These are phyloP conservation scores for Mola mola DNA, from an alignment of 2,113 vertebrate genomes.

Conservation along the genomic window DNA sequence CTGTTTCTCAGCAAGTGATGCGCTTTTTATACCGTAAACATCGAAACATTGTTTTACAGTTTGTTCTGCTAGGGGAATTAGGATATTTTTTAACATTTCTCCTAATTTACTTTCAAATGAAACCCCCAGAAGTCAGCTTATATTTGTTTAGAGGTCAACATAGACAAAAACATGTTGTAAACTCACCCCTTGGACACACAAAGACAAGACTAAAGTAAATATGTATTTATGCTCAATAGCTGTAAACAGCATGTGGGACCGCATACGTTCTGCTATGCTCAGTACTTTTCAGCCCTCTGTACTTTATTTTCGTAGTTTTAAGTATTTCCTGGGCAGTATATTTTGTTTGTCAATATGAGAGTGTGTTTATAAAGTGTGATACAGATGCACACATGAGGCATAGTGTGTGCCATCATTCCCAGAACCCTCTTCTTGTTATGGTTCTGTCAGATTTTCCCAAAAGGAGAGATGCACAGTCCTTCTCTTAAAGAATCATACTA, in stretches of 20 bases:
- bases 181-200: neutral
- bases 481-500: neutral
- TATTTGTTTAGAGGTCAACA: neutral
- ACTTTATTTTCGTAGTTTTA: neutral
- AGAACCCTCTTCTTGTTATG: neutral
- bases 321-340: slow-evolving; percentile 19
- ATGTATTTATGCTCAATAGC: neutral
- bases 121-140: neutral
- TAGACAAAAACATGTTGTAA: slow-evolving; percentile 15
- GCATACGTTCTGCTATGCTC: neutral
- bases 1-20: too few species aligned
- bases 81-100: too few species aligned
- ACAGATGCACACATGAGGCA: neutral
- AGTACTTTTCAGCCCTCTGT: neutral
- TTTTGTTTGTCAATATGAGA: neutral
- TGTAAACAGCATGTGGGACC: slow-evolving; percentile 8
- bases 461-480: neutral
- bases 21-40: too few species aligned
- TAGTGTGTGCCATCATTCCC: slow-evolving; percentile 4
- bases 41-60: too few species aligned
- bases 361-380: neutral
- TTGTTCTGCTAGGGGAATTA: too few species aligned
- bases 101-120: too few species aligned
- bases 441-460: slow-evolving; percentile 1
- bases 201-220: neutral